Evolutionary conservation across 1,140 invertebrate genomes (phyloP).

Genomic region (Vollenhovia emeryi): DNA sequence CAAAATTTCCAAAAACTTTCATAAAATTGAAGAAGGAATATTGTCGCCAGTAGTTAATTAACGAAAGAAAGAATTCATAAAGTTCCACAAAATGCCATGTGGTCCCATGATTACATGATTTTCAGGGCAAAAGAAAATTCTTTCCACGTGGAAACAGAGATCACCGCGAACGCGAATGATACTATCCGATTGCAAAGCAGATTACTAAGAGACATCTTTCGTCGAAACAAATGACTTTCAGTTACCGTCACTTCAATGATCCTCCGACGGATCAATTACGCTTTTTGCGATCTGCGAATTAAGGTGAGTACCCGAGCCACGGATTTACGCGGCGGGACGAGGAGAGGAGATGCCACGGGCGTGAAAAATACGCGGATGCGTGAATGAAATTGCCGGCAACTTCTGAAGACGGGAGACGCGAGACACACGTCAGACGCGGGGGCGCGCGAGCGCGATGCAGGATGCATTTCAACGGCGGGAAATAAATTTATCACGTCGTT

Average conservation of each 20-base stretch:
- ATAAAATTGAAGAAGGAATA: no score
- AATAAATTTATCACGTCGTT: constrained; percentile 63
- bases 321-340: neutral
- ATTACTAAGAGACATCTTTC: constrained; percentile 4
- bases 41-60: no score
- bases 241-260: neutral
- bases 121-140: no score
- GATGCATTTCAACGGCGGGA: constrained; percentile 22
- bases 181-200: neutral
- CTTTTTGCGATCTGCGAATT: constrained; percentile 9
- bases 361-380: constrained; percentile 17
- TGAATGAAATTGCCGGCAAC: constrained; percentile 51
- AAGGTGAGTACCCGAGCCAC: no score
- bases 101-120: no score
- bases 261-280: constrained; percentile 42
- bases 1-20: no score
- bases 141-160: no score
- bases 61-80: no score
- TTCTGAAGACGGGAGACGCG: constrained; percentile 17
- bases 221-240: neutral
- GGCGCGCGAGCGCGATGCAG: neutral
- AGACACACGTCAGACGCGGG: neutral
- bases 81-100: no score
- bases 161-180: neutral
- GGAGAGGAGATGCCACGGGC: neutral